Evolutionary conservation across 2,888 invertebrate genomes (phyloP), one percentile per base, ranked within the genome.

Genomic region (Archips xylosteana): DNA sequence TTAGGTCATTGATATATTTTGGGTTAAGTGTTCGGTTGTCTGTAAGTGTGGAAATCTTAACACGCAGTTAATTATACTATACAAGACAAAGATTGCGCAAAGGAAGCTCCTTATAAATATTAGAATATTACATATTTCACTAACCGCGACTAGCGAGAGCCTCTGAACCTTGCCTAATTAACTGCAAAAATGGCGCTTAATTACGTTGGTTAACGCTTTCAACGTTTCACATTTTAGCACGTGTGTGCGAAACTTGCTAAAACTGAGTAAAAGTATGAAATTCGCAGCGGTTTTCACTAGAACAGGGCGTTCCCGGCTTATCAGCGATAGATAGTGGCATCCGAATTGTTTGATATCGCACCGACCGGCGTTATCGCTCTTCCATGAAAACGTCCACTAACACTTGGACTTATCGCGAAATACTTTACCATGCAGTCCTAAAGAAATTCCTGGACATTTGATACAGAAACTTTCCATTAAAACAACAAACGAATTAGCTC

Each of bases 401-500:
- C 91, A 91, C 89, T 89, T 89, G 86, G 84, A 85, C 81, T 88
- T 91, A 92, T 92, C 92, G 90, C 89, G 80, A 89, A 89, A 87
- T 86, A 85, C 90, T 92, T 91, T 89, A 89, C 88, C 91, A 91
- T 86, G 76, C 78, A 77, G 74, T 82, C 83, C 81, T 81, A 78
- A 76, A 81, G 82, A 82, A 83, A 81, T 79, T 80, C 75, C 78
- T 65, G 45, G 63, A 36, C 47, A 13, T 70, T 32, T 34, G 15
- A 34, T 32, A 39, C 49, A 71, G n/a, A 59, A 64, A 75, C 51
- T 75, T 66, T 72, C 62, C 57, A 49, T n/a, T 62, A 47, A 49
- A 69, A 47, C 47, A 64, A 23, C 60, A 60, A 61, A 39, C 63
- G 67, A 75, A 75, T 64, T 74, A 69, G 49, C 60, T 54, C 61